Base-by-base conservation (phyloP, 2,113 vertebrate genomes). In the Sinocyclocheilus anophthalmus region DNA sequence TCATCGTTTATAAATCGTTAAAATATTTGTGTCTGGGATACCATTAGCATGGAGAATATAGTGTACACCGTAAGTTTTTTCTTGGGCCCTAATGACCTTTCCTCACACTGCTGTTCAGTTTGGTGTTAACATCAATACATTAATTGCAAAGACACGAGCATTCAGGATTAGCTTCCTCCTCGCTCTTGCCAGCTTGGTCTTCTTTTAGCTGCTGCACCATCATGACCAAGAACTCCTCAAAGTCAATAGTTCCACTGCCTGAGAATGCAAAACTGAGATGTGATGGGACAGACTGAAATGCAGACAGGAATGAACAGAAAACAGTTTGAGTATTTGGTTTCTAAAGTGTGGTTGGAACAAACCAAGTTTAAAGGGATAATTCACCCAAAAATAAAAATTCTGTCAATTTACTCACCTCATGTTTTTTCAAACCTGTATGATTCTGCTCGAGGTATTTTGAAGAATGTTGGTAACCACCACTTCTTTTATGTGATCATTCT, bases 141-240 rank as follows among this genome's bases (percentile, higher is more conserved):
- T 93, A 99, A 98, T 95, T 96, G 96, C 98, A 0, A 99, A 98
- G 89, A 99, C 92, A 42, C 98, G 96, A 99, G 84, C 96, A 97
- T 90, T 99, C 98, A 1, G 98, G 98, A 97, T 89, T 89, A 99
- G 75, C 92, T 99, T 99, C 98, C 86, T 99, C 98, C 91, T 99
- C 98, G 0, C 91, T 96, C 92, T 98, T 99, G 3, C 98, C 98
- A n/a, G 97, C 96, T 83, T 97, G 97, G 0, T 99, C 98, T 94
- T 99, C 98, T 89, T 99, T 99, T 92, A 99, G 94, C 96, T 97
- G 98, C 80, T 96, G 97, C 94, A 99, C 98, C 98, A 99, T 99
- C 97, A 99, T 99, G 93, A 99, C 97, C 97, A 99, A 82, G 96
- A 99, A 99, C 97, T 99, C 98, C 91, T 99, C 98, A 0, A 99